Base-by-base conservation (phyloP, 2,888 invertebrate species). In the Crocallis elinguaria region DNA sequence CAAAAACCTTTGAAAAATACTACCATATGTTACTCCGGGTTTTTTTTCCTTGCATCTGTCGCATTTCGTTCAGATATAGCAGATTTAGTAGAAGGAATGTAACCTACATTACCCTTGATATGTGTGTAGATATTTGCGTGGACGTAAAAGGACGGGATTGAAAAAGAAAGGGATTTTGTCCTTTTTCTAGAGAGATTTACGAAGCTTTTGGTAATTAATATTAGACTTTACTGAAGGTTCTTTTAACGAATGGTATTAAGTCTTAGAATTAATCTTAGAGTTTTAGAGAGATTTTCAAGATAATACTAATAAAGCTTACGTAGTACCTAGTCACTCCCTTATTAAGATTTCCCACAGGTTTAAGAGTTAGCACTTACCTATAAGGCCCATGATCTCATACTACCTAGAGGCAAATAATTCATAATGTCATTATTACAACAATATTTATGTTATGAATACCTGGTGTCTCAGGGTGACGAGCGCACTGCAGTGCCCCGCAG, bases 1-100 rank as follows among this genome's bases (percentile, higher is more conserved):
- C 75, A 75, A 75, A 68, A 69, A 73, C 71, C 77, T 78, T 83
- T 80, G 82, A 79, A 80, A 83, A 82, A 76, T 76, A 71, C 73
- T 66, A 70, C 65, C 76, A 78, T 81, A 79, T 75, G 77, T 83
- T 73, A 77, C 64, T 49, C 63, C 56, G 71, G 65, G n/a, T n/a
- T 72, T 73, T 76, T 77, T 74, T 73, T 66, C 67, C 64, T 66
- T 69, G 68, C 69, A 67, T 57, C 63, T 67, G 69, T 72, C 67
- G 66, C 67, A 60, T 71, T 71, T 69, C 62, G 60, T 71, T 67
- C 64, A 64, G 65, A 67, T 69, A 60, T 64, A 66, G 66, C 66
- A 67, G 69, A 67, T 68, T 69, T 66, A 64, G 65, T 63, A 53
- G 60, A 27, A 36, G 49, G 44, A 43, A 46, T 56, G 49, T 53